A percentile compares a stretch with the other conserved stretches of the same genome.
phyloP scores from a whole-genome alignment of 2,888 invertebrate genomes.

The Erpobdella octoculata region DNA sequence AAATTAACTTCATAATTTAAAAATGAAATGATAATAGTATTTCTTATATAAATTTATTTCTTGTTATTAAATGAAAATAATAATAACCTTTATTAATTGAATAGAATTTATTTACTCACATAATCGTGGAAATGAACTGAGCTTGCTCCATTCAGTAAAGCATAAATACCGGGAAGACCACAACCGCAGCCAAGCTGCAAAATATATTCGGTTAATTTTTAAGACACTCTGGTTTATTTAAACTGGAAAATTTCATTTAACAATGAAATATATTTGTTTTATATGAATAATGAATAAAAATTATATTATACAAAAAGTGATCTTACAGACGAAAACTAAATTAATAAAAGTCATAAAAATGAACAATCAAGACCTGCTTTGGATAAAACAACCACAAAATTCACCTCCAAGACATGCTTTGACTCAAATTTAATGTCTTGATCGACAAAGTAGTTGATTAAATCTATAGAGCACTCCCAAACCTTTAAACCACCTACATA shows the following conservation, averaged over 20 bases:
- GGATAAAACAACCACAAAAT: background rate
- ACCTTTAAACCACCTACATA: slow-evolving; percentile 17
- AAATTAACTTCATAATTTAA: too few relatives aligned
- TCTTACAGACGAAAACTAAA: too few relatives aligned
- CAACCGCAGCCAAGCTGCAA: slow-evolving; percentile 7
- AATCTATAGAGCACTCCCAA: slow-evolving; percentile 15
- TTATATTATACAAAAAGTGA: too few relatives aligned
- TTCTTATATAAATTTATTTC: too few relatives aligned
- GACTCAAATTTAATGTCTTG: background rate
- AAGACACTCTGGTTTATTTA: background rate
- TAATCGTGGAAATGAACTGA: slow-evolving; percentile 24
- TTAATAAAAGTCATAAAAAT: too few relatives aligned
- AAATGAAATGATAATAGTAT: too few relatives aligned
- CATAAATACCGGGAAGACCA: slow-evolving; percentile 15
- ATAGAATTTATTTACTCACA: background rate
- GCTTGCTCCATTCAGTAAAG: background rate
- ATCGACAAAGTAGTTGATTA: slow-evolving; percentile 1
- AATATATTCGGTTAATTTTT: background rate
- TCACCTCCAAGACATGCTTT: slow-evolving; percentile 14
- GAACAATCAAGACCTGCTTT: too few relatives aligned
- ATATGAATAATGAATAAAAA: too few relatives aligned
- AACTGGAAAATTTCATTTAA: too few relatives aligned
- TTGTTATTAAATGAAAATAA: too few relatives aligned
- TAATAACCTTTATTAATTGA: too few relatives aligned
- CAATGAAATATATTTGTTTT: too few relatives aligned